Evolutionary conservation across 1,140 invertebrate genomes (phyloP).

Genomic region (Trinorchestia longiramus): DNA sequence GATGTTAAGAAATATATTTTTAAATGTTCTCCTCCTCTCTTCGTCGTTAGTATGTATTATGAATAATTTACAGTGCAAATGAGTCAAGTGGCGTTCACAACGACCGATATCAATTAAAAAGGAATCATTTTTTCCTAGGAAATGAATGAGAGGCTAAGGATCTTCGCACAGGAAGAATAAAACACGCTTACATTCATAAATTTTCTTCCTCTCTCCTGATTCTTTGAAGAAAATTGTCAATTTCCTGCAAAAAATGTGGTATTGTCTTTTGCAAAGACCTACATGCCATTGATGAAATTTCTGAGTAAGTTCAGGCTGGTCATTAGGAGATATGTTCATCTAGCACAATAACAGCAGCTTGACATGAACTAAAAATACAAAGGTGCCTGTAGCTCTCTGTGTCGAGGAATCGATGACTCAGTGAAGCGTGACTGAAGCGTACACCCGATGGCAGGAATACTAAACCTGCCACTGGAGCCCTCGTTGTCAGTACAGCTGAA

Average conservation of each 20-base stretch:
- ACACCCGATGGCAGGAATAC: conserved; percentile 27
- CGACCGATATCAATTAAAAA: too few relatives aligned
- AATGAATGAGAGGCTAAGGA: too few relatives aligned
- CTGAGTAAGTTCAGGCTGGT: background rate
- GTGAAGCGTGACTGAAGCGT: background rate
- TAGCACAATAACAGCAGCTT: background rate
- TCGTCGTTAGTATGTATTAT: background rate
- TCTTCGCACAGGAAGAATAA: too few relatives aligned
- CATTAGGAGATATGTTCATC: background rate
- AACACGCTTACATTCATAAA: too few relatives aligned
- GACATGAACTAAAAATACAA: background rate
- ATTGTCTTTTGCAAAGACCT: background rate
- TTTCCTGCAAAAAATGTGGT: too few relatives aligned
- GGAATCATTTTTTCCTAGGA: too few relatives aligned
- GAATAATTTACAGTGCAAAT: background rate
- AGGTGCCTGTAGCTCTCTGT: background rate
- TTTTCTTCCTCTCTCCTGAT: too few relatives aligned
- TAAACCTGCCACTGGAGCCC: background rate
- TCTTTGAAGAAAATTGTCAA: too few relatives aligned
- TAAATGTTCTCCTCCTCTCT: background rate
- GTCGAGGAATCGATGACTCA: conserved; percentile 14
- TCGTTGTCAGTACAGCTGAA: background rate
- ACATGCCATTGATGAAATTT: background rate
- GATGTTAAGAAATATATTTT: too few relatives aligned
- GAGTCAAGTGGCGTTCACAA: too few relatives aligned